phyloP scores from a whole-genome alignment of 1,140 invertebrate genomes.

The Mylabris phalerata region DNA sequence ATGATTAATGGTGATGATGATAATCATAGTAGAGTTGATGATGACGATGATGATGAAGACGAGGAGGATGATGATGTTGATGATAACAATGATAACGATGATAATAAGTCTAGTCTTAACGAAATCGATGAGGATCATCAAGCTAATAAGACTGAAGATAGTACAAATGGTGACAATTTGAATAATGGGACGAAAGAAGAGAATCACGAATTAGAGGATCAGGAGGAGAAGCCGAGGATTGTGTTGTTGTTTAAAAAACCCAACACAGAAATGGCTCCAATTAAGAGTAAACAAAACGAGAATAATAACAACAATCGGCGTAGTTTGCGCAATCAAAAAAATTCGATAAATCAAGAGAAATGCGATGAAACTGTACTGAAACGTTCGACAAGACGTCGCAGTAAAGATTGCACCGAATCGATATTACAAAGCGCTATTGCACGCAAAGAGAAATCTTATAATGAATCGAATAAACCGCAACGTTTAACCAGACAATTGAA shows the following conservation, averaged over 20 bases:
- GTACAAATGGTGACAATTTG: slow-evolving; percentile 3
- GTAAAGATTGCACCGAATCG: slow-evolving; percentile 46
- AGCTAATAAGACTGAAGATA: slow-evolving; percentile 3
- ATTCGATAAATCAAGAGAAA: background rate
- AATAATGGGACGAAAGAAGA: background rate
- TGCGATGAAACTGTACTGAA: background rate
- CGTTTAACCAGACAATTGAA: slow-evolving; percentile 33
- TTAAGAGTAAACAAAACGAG: background rate
- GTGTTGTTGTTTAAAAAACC: slow-evolving; percentile 10
- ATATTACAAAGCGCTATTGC: slow-evolving; percentile 51
- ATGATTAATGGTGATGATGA: background rate
- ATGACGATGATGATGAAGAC: background rate
- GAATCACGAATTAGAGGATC: background rate
- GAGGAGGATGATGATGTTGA: background rate
- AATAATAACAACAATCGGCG: background rate
- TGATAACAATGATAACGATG: background rate
- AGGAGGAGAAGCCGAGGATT: slow-evolving; percentile 6
- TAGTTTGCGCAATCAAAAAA: background rate
- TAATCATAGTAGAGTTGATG: background rate
- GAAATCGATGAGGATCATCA: background rate
- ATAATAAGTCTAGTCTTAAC: slow-evolving; percentile 1
- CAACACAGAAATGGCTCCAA: background rate
- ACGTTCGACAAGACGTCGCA: slow-evolving; percentile 42
- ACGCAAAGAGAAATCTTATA: slow-evolving; percentile 50
- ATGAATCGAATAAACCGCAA: slow-evolving; percentile 38